Percentiles rank a stretch among this genome's conserved stretches.
Evolutionary conservation across 2,888 invertebrate species (phyloP).

Genomic region (Troilus luridus): DNA sequence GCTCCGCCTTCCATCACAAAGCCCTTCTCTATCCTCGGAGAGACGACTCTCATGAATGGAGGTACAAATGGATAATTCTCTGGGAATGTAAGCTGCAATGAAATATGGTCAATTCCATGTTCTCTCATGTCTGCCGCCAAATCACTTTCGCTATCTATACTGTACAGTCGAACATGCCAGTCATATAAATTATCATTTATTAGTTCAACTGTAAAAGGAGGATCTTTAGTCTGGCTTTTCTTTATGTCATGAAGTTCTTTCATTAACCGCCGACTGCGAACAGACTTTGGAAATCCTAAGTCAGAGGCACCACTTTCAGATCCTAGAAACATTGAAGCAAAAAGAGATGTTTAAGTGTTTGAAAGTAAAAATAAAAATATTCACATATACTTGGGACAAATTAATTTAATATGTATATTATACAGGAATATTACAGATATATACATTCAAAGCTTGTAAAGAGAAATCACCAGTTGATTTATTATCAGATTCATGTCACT

Average conservation of each 20-base stretch:
- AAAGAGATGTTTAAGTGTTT: not conserved
- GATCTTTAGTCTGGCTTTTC: conserved; percentile 78
- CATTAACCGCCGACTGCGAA: conserved; percentile 85
- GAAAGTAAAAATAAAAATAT: not conserved
- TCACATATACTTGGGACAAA: not conserved
- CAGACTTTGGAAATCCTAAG: conserved; percentile 73
- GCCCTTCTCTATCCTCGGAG: conserved; percentile 84
- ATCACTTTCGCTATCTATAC: conserved; percentile 87
- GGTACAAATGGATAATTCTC: conserved; percentile 92
- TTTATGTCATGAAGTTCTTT: conserved; percentile 88
- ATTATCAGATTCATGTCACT: not conserved
- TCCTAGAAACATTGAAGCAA: conserved; percentile 12
- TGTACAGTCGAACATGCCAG: conserved; percentile 87
- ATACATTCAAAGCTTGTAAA: not conserved
- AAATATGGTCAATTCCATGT: conserved; percentile 79
- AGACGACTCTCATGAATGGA: conserved; percentile 81
- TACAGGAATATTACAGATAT: not conserved
- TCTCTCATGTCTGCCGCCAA: conserved; percentile 86
- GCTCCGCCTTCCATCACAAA: conserved; percentile 94
- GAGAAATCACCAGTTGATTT: not conserved
- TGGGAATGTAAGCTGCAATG: conserved; percentile 86
- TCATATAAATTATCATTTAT: conserved; percentile 90
- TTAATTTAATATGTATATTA: not conserved
- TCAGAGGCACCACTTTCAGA: conserved; percentile 49
- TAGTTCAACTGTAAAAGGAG: conserved; percentile 87